Base-by-base conservation (phyloP, 2,888 invertebrate genomes). In the Lamellibrachia satsuma region DNA sequence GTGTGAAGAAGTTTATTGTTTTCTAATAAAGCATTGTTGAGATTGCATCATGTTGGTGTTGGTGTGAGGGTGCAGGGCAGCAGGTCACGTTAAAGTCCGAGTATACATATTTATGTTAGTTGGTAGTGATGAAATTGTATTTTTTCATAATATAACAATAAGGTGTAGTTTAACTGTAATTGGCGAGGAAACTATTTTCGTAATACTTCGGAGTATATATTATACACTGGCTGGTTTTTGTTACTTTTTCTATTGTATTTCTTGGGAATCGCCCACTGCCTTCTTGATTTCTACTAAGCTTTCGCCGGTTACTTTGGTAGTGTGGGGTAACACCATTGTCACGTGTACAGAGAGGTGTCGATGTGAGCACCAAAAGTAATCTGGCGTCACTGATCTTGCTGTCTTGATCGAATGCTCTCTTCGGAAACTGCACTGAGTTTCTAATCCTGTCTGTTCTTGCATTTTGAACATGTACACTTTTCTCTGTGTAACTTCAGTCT, bases 11-110 rank as follows among this genome's bases (percentile, higher is more conserved):
- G 75, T 75, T 75, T 75, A 75, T 75, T 75, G 75, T 75, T 75
- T 75, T 75, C 75, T 75, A 75, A 75, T 75, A 75, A 75, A 75
- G 75, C 75, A 75, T 75, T 75, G 75, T 75, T 75, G 75, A 75
- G 75, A 75, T 75, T 75, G 75, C 75, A 15, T 75, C 75, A 75
- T n/a, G 75, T 75, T 75, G 75, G 75, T 75, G 75, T 75, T 75
- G 75, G 75, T 75, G 75, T 22, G 1, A n/a, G 75, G 22, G n/a
- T 75, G n/a, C 75, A 75, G 75, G 75, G 75, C 75, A 75, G 75
- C 75, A 75, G 75, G 15, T 22, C 75, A 60, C 11, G 22, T 39
- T 39, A 39, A 39, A 39, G 39, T 75, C 15, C 75, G 75, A 75
- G 75, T 22, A 75, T 75, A 75, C 75, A 75, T 75, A 75, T 75